Conservation (phyloP, 2,888 invertebrate genomes). For the Dicranocentrus wangi region DNA sequence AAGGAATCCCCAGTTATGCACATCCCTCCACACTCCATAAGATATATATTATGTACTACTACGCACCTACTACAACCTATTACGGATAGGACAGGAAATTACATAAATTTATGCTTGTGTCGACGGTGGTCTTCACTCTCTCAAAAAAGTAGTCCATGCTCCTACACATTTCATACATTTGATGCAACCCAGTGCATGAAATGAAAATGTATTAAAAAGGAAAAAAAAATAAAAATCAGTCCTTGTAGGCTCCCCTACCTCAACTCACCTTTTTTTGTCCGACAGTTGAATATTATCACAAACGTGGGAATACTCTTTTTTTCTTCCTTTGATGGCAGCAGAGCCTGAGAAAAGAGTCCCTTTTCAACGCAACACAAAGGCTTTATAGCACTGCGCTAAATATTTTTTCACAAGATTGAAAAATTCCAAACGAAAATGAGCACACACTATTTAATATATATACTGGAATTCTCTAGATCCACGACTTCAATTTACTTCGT, state of each 20-base stretch:
- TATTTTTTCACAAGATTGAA: too few species aligned
- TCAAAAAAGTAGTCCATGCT: background rate
- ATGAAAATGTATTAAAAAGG: background rate
- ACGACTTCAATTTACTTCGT: too few species aligned
- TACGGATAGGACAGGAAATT: constrained; percentile 22
- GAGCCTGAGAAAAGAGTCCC: constrained; percentile 15
- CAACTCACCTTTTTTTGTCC: constrained; percentile 56
- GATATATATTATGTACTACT: too few species aligned
- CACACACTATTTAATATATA: background rate
- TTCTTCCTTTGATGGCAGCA: too few species aligned
- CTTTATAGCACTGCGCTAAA: too few species aligned
- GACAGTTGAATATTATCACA: constrained; percentile 19
- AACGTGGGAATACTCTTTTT: constrained; percentile 59
- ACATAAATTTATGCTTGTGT: constrained; percentile 10
- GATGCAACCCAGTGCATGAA: constrained; percentile 11
- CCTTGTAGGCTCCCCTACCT: constrained; percentile 51
- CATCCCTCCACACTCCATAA: too few species aligned
- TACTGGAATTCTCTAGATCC: too few species aligned
- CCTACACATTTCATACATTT: background rate
- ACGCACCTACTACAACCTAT: too few species aligned
- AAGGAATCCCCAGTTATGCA: too few species aligned
- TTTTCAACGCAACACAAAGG: constrained; percentile 6
- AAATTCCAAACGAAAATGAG: too few species aligned
- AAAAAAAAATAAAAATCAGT: constrained; percentile 2
- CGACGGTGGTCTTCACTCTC: background rate